phyloP scores from a whole-genome alignment of 2,797 vertebrate species.

The Cryptoblepharus egeriae region DNA sequence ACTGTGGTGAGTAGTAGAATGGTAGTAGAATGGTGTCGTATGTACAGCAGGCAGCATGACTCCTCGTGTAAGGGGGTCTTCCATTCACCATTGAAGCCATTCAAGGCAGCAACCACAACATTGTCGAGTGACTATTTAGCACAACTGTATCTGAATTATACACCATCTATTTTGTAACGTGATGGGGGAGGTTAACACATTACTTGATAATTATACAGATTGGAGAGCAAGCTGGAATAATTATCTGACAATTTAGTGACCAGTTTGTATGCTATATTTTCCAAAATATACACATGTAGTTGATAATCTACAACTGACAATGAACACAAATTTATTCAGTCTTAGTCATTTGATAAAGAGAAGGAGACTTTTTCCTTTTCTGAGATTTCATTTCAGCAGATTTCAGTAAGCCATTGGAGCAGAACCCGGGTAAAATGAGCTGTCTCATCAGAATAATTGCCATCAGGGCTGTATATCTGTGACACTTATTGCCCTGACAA shows the following conservation, averaged over 20 bases:
- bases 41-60: no score
- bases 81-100: no score
- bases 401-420: constrained; percentile 26
- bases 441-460: constrained; percentile 59
- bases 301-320: not conserved
- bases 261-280: not conserved
- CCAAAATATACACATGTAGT: not conserved
- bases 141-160: not conserved
- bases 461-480: constrained; percentile 51
- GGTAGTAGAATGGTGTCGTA: no score
- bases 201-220: not conserved
- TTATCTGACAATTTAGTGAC: constrained; percentile 13
- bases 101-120: no score
- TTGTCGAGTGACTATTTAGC: not conserved
- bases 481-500: constrained; percentile 36
- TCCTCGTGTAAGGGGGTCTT: no score
- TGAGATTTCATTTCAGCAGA: constrained; percentile 35
- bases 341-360: not conserved
- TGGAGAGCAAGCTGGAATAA: not conserved
- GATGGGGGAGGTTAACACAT: not conserved
- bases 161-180: not conserved
- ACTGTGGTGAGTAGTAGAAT: no score
- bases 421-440: constrained; percentile 44
- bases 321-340: constrained; percentile 16
- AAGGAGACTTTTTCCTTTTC: constrained; percentile 22